Evolutionary conservation across 53 echinoderm and acorn worm genomes (phyloP).

Genomic region (Holothuria leucospilota): DNA sequence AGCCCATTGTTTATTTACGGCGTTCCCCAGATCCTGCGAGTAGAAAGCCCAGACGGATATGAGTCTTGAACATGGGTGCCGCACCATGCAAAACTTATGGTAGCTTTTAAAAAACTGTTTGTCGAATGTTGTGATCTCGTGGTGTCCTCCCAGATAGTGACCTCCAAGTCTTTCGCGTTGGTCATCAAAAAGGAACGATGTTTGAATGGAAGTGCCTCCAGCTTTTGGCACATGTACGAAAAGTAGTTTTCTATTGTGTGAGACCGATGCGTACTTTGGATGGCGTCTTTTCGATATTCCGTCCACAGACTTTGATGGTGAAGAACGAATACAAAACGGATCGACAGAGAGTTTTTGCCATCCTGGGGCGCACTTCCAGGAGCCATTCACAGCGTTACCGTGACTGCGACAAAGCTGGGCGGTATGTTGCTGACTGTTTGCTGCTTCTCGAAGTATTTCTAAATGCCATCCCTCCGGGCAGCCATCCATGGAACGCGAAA

Average conservation of each 20-base stretch:
- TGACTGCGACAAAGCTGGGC: neutral
- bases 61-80: no score
- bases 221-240: conserved; percentile 11
- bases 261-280: neutral
- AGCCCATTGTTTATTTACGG: neutral
- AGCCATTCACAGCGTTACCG: neutral
- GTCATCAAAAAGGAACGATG: conserved; percentile 25
- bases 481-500: neutral
- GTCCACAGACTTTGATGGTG: no score
- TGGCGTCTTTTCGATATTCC: neutral
- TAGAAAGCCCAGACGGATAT: neutral
- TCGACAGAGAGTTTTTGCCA: neutral
- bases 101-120: conserved; percentile 16
- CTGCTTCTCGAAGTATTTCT: neutral
- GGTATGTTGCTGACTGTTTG: neutral
- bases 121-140: neutral
- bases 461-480: no score
- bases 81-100: conserved; percentile 20
- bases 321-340: neutral
- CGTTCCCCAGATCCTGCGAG: neutral
- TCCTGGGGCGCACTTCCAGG: neutral
- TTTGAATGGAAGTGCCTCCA: neutral
- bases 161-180: neutral
- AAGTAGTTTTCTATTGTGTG: neutral
- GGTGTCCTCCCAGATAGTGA: neutral